A percentile compares a stretch with the other conserved stretches of the same genome.
phyloP scores from a whole-genome alignment of 2,888 invertebrate species.

The Dolichopus griseipennis region DNA sequence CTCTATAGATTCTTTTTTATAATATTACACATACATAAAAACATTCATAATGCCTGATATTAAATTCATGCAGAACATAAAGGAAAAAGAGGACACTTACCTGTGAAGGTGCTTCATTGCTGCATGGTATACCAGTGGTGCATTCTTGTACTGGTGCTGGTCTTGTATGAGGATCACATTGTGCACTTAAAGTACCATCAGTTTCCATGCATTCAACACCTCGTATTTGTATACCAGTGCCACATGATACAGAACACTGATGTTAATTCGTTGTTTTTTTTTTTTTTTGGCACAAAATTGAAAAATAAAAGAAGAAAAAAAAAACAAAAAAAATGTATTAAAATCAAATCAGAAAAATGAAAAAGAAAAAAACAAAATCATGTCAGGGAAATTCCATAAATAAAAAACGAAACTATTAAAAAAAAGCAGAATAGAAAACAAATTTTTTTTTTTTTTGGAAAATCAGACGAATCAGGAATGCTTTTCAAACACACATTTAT shows the following conservation, averaged over 20 bases:
- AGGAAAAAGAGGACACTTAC: constrained; percentile 22
- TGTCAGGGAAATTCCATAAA: neutral
- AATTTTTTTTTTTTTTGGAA: too few species aligned
- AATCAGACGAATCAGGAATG: too few species aligned
- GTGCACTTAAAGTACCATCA: constrained; percentile 47
- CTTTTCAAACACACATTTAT: too few species aligned
- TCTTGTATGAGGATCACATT: constrained; percentile 59
- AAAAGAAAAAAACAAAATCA: constrained; percentile 10
- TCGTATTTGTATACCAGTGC: constrained; percentile 74
- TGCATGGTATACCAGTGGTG: constrained; percentile 64
- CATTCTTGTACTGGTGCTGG: constrained; percentile 65
- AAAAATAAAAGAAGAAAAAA: too few species aligned
- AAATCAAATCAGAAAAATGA: neutral
- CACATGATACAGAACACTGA: constrained; percentile 91
- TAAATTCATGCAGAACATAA: neutral
- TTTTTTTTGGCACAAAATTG: too few species aligned
- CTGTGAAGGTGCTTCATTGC: constrained; percentile 32
- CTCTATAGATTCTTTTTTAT: neutral
- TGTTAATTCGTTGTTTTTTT: too few species aligned
- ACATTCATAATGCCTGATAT: too few species aligned
- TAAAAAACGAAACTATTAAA: neutral
- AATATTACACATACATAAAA: neutral
- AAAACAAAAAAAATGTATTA: constrained; percentile 12
- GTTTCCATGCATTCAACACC: constrained; percentile 69
- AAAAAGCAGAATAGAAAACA: too few species aligned